phyloP scores from a whole-genome alignment of 2,797 vertebrate genomes.

The Sus cebifrons region DNA sequence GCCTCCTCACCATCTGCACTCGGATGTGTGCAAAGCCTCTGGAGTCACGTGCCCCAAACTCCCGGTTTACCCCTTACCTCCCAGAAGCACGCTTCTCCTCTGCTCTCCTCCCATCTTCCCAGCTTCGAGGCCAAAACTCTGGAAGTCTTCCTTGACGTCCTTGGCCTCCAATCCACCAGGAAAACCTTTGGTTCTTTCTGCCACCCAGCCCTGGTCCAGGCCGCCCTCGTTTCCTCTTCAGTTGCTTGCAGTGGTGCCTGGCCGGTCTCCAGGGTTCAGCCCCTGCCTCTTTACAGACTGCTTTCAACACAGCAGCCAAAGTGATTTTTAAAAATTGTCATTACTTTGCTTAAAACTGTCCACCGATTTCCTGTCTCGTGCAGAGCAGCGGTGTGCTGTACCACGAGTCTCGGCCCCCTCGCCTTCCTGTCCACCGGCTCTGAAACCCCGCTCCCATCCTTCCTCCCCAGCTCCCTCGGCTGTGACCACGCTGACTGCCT shows the following conservation, averaged over 20 bases:
- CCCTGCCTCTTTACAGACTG: not conserved
- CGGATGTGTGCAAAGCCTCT: not conserved
- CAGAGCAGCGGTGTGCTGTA: not conserved
- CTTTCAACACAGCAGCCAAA: not conserved
- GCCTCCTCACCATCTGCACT: not conserved
- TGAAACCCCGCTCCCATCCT: not conserved
- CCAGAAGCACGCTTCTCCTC: not conserved
- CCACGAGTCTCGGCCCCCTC: accelerated
- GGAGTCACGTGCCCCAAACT: not conserved
- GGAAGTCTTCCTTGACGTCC: not conserved
- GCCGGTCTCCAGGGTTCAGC: not conserved
- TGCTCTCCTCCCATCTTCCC: not conserved
- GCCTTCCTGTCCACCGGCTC: not conserved
- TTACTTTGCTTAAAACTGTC: not conserved
- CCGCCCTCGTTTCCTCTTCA: accelerated
- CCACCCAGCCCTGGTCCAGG: not conserved
- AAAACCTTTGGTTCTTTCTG: not conserved
- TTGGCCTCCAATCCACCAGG: not conserved
- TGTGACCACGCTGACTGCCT: accelerated
- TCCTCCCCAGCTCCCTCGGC: not conserved
- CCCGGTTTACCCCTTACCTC: not conserved
- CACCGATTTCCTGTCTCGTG: not conserved
- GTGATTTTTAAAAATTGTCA: not conserved
- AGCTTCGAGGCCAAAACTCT: not conserved
- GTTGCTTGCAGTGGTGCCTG: not conserved